Base-by-base conservation (phyloP, 2,797 vertebrate genomes). In the Pyrocephalus nanus region DNA sequence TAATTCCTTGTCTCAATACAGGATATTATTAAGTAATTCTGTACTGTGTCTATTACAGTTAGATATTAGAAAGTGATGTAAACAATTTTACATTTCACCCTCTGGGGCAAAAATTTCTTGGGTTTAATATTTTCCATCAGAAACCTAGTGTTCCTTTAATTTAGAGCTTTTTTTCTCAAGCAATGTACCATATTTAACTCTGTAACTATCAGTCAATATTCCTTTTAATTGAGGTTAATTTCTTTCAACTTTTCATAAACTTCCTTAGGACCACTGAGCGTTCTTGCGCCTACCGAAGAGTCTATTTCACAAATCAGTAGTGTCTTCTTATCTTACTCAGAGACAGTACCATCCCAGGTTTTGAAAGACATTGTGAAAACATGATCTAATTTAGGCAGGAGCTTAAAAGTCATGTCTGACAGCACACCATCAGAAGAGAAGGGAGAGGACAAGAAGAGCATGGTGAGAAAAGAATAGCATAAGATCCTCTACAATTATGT, bases 181-280 rank as follows among this genome's bases (percentile, higher is more conserved):
- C 70, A 86, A 97, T 97, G 57, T 57, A 97, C 97, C 96, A 96
- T 96, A 96, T 96, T 98, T 97, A 97, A 96, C 88, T 96, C 92
- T 87, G 76, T 69, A 97, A 93, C 93, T 91, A 97, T 97, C 96
- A 96, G 97, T 97, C 97, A 98, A 91, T 96, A 96, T 96, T 97
- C 86, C 65, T 90, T 97, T 97, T 97, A 98, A 98, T 96, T 98
- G 97, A 98, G 97, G 97, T 97, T 98, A 98, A 98, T 98, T 97
- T 98, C 95, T 97, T 97, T 97, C 96, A 98, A 97, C 97, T 97
- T 97, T 92, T 94, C 93, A 92, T 85, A 96, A 95, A 96, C 79
- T 96, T 95, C 93, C 89, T 92, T 82, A 90, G 76, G 90, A 88
- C 82, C 67, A 43, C 10, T 9, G 75, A 97, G 72, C 73, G 81